Evolutionary conservation across 2,888 invertebrate species (phyloP).

Genomic region (Cheilosia pagana): DNA sequence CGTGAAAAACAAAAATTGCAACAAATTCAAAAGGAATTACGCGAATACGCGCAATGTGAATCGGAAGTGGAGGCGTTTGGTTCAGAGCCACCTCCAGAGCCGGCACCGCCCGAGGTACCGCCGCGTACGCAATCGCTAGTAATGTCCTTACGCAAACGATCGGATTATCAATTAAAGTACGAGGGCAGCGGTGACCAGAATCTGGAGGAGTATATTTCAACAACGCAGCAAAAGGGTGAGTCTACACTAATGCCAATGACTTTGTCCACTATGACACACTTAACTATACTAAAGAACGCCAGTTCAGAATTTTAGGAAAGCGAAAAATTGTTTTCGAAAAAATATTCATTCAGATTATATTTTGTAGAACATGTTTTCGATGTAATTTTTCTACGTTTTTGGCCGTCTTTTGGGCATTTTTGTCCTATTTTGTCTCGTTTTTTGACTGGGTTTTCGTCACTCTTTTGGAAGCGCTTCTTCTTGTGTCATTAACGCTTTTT

Average conservation of each 20-base stretch:
- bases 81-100: slow-evolving; percentile 91
- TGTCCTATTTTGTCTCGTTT: no score
- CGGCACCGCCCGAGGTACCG: slow-evolving; percentile 93
- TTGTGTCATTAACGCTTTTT: no score
- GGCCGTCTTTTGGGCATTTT: no score
- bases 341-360: no score
- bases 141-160: slow-evolving; percentile 82
- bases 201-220: slow-evolving; percentile 83
- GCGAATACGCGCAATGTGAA: slow-evolving; percentile 81
- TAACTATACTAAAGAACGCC: background rate
- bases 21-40: slow-evolving; percentile 78
- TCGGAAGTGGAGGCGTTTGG: slow-evolving; percentile 76
- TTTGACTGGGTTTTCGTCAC: no score
- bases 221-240: slow-evolving; percentile 80
- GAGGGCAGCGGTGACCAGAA: slow-evolving; percentile 82
- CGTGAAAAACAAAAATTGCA: slow-evolving; percentile 79
- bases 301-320: no score
- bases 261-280: background rate
- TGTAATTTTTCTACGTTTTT: no score
- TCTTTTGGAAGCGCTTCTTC: no score
- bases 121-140: slow-evolving; percentile 93
- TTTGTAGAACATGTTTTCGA: no score
- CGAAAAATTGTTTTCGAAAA: no score
- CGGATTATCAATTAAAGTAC: slow-evolving; percentile 83
- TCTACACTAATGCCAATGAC: background rate